Evolutionary conservation across 2,888 invertebrate genomes (phyloP).

Genomic region (Trachelus tabidus): DNA sequence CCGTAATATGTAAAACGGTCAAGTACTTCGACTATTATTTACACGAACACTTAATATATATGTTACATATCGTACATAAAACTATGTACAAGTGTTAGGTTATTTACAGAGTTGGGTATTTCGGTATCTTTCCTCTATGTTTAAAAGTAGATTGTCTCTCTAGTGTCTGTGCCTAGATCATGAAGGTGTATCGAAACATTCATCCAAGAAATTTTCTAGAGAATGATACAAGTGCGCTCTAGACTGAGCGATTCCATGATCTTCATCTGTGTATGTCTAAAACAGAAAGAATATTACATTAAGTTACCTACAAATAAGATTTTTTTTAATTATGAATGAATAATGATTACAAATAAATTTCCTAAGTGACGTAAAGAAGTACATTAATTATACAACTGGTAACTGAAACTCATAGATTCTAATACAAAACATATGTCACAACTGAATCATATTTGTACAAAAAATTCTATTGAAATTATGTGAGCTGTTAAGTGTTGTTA

Average conservation of each 20-base stretch:
- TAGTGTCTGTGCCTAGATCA: constrained; percentile 37
- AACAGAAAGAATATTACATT: constrained; percentile 45
- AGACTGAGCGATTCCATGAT: constrained; percentile 86
- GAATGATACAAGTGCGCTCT: constrained; percentile 91
- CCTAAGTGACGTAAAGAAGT: no score
- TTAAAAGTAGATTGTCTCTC: not conserved
- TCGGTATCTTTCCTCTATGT: no score
- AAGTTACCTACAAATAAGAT: not conserved
- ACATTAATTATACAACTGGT: no score
- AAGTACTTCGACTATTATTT: constrained; percentile 34
- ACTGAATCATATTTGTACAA: no score
- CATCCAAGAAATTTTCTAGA: constrained; percentile 83
- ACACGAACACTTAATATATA: constrained; percentile 43
- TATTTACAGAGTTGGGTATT: constrained; percentile 4
- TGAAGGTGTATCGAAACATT: constrained; percentile 67
- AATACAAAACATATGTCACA: no score
- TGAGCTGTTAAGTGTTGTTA: no score
- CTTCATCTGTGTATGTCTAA: constrained; percentile 95
- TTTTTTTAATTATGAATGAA: not conserved
- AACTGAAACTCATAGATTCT: no score
- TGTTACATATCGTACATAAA: constrained; percentile 60
- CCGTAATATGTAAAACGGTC: not conserved
- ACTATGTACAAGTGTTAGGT: constrained; percentile 56
- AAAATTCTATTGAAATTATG: no score
- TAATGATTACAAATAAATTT: no score